These are phyloP conservation scores for Mystacornis crossleyi DNA, from an alignment of 2,113 vertebrate genomes.

Conservation along the genomic window DNA sequence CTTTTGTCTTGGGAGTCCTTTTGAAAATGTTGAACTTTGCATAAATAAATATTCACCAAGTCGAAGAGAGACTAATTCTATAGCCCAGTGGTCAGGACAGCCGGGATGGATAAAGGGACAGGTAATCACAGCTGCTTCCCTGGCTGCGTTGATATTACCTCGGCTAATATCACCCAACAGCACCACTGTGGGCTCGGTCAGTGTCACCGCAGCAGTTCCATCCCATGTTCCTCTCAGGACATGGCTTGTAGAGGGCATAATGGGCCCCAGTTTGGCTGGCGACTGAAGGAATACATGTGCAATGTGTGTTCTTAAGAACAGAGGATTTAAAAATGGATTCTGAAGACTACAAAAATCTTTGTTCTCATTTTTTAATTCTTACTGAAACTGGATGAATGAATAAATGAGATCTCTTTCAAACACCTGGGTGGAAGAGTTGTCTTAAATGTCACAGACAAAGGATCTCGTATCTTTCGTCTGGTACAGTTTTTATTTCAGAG, in stretches of 20 bases:
- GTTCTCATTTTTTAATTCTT: neutral
- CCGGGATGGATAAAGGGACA: neutral
- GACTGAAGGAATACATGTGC: neutral
- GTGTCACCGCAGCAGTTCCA: neutral
- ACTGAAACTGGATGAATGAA: neutral
- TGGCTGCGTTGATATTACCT: neutral
- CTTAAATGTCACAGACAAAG: neutral
- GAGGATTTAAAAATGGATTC: neutral
- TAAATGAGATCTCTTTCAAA: neutral
- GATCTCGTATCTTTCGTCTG: neutral
- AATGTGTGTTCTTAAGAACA: neutral
- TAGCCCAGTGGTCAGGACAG: neutral
- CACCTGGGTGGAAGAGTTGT: neutral
- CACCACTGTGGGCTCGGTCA: neutral
- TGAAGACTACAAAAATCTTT: neutral
- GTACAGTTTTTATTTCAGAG: neutral
- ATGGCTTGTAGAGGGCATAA: neutral
- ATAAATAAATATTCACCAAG: conserved; percentile 58
- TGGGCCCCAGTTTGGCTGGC: neutral
- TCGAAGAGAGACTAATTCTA: neutral
- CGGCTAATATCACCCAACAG: neutral
- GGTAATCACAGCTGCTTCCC: conserved; percentile 27
- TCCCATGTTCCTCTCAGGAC: neutral
- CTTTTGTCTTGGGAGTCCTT: conserved; percentile 24
- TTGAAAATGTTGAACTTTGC: conserved; percentile 40